A percentile compares a stretch with the other conserved stretches of the same genome.
phyloP scores from a whole-genome alignment of 2,888 invertebrate genomes.

The Synanthedon vespiformis region DNA sequence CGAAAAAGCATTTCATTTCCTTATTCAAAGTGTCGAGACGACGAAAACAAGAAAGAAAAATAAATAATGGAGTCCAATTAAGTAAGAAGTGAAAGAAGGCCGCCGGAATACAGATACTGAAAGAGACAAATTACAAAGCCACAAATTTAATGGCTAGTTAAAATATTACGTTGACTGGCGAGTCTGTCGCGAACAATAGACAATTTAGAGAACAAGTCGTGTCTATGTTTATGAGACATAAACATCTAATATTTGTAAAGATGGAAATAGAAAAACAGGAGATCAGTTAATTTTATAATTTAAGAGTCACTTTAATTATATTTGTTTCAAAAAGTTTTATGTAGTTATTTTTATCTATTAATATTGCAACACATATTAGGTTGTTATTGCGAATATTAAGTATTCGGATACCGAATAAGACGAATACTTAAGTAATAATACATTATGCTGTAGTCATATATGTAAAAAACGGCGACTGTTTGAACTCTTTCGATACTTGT shows the following conservation, averaged over 20 bases:
- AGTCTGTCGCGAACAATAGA: background rate
- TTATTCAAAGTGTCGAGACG: slow-evolving; percentile 27
- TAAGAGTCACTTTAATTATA: no score
- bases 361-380: no score
- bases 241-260: background rate
- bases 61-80: slow-evolving; percentile 50
- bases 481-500: no score
- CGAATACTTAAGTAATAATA: no score
- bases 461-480: no score
- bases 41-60: slow-evolving; percentile 33
- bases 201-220: background rate
- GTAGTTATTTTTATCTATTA: no score
- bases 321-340: no score
- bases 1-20: slow-evolving; percentile 32
- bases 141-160: background rate
- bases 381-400: no score
- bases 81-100: slow-evolving; percentile 28
- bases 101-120: slow-evolving; percentile 10
- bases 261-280: background rate
- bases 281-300: no score
- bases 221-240: background rate
- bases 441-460: no score
- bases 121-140: slow-evolving; percentile 3
- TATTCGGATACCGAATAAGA: no score
- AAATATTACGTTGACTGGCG: background rate